Evolutionary conservation across 2,888 invertebrate genomes (phyloP).

Genomic region (Ennomos quercinarius): DNA sequence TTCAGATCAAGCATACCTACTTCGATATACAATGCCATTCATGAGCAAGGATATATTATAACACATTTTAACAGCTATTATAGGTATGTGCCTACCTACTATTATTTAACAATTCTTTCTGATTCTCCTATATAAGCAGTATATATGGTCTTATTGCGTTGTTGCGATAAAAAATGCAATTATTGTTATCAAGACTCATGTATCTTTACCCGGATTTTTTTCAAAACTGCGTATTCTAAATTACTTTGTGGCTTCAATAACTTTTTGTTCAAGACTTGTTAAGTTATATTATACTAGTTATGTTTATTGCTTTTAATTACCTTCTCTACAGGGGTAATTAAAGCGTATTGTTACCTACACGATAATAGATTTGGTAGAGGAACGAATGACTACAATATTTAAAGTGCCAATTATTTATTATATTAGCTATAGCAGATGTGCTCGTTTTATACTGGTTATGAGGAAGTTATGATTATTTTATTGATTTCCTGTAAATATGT

Average conservation of each 20-base stretch:
- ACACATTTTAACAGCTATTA: no score
- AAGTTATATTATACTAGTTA: slow-evolving; percentile 28
- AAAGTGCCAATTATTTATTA: not conserved
- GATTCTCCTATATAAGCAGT: no score
- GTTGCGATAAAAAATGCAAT: slow-evolving; percentile 20
- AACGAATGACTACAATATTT: not conserved
- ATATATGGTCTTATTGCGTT: not conserved
- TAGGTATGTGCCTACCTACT: no score
- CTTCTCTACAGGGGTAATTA: slow-evolving; percentile 8
- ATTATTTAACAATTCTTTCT: no score
- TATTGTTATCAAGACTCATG: slow-evolving; percentile 25
- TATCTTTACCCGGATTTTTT: slow-evolving; percentile 39
- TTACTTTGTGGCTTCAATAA: slow-evolving; percentile 21
- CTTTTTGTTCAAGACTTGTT: slow-evolving; percentile 27
- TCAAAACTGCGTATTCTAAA: slow-evolving; percentile 32
- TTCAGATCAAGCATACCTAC: no score
- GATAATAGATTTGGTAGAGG: not conserved
- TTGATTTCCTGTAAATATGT: no score
- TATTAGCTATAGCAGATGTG: not conserved
- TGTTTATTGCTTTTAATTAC: slow-evolving; percentile 29
- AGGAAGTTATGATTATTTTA: no score
- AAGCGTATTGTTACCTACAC: slow-evolving; percentile 5
- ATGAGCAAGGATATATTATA: no score
- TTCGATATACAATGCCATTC: no score
- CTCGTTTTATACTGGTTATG: not conserved